These are phyloP conservation scores for Hyperoplus immaculatus DNA, from an alignment of 2,797 vertebrate genomes.

Conservation along the genomic window DNA sequence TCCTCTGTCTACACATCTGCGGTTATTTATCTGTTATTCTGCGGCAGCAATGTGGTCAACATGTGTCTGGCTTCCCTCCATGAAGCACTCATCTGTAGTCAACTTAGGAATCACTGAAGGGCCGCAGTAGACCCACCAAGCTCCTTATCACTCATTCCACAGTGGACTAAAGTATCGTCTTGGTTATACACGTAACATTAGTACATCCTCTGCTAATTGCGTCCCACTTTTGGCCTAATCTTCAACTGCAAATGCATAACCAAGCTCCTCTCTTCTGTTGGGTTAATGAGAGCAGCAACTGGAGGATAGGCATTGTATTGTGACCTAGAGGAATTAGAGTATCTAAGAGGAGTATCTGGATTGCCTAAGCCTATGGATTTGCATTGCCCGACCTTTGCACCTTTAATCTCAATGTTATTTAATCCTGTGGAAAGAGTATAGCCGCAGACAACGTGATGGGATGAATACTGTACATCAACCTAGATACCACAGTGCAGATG, in stretches of 20 bases:
- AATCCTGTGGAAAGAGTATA: slow-evolving; percentile 68
- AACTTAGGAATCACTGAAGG: slow-evolving; percentile 55
- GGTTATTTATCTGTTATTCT: slow-evolving; percentile 83
- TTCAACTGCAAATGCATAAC: slow-evolving; percentile 28
- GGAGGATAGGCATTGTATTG: slow-evolving; percentile 35
- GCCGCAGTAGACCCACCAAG: slow-evolving; percentile 52
- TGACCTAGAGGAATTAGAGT: slow-evolving; percentile 59
- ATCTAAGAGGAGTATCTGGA: slow-evolving; percentile 54
- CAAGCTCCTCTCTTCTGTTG: slow-evolving; percentile 12
- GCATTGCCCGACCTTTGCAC: slow-evolving; percentile 72
- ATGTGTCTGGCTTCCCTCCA: slow-evolving; percentile 82
- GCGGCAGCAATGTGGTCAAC: slow-evolving; percentile 80
- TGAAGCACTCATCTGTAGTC: slow-evolving; percentile 71
- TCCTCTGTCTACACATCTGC: slow-evolving; percentile 78
- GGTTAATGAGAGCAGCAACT: slow-evolving; percentile 44
- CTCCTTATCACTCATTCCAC: slow-evolving; percentile 29
- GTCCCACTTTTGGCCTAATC: slow-evolving; percentile 46
- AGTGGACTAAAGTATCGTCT: slow-evolving; percentile 8
- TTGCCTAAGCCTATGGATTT: slow-evolving; percentile 73
- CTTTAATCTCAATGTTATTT: slow-evolving; percentile 73
- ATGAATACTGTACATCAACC: slow-evolving; percentile 36
- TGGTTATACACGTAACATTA: not conserved
- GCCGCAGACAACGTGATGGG: slow-evolving; percentile 49
- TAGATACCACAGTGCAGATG: slow-evolving; percentile 34
- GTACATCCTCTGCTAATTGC: slow-evolving; percentile 36